Evolutionary conservation across 2,113 vertebrate genomes (phyloP), one percentile per base, ranked within the genome.

Genomic region (Motacilla tschutschensis): DNA sequence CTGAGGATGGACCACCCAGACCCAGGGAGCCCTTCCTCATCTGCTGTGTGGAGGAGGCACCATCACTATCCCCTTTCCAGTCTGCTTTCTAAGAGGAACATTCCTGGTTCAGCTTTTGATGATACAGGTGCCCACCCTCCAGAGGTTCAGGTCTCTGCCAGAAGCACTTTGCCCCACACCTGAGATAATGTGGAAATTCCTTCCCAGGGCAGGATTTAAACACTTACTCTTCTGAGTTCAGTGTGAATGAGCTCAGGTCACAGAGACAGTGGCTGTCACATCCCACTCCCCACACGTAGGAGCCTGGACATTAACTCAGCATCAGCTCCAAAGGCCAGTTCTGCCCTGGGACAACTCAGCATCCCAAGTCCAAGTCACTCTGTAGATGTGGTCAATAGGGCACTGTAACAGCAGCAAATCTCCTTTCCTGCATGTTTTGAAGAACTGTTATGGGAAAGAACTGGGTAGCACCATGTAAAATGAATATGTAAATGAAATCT

Each of bases 401-500:
- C 62, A 59, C 71, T 46, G 4, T 18, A 47, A 74, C 20, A 90
- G 46, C 70, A 94, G 79, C 60, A 62, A 36, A 58, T 70, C 64
- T 71, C 38, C 35, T 77, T 55, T 53, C 35, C 44, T 66, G 14
- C 53, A 43, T n/a, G 36, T 71, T 87, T 40, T 64, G 59, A 85
- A 82, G 51, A 87, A 79, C 18, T 80, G 1, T 63, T 70, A 78
- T 25, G 33, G 40, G 46, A 74, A 79, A 75, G 44, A 78, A 77
- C 14, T 53, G 44, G 47, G n/a, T 53, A 77, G 47, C 22, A 54
- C 22, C 43, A 36, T 18, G 47, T 33, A 75, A 43, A 50, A 35
- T 57, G 71, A 87, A 72, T 83, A 87, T 74, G 80, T 67, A 94
- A 90, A 95, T 94, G 50, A 75, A 90, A 94, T 86, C 82, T 58